phyloP scores from a whole-genome alignment of 2,797 vertebrate genomes.

The Podarcis lilfordi region DNA sequence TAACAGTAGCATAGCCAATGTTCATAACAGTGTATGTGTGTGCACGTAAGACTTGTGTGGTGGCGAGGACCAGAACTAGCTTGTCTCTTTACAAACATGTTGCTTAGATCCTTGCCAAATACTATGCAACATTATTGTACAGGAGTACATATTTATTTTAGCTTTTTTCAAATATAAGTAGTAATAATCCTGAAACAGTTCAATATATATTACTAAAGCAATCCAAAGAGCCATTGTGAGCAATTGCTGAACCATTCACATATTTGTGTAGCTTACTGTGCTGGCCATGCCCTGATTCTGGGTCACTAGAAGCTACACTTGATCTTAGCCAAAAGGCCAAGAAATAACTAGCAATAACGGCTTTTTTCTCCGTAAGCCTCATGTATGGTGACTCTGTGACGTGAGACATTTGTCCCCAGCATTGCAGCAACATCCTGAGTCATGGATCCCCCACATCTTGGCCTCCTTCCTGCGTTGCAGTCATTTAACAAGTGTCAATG shows the following conservation, averaged over 20 bases:
- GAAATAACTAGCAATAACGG: not conserved
- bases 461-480: not conserved
- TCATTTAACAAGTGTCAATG: not conserved
- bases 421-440: not conserved
- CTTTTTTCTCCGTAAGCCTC: not conserved
- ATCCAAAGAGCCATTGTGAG: not conserved
- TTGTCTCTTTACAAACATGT: not conserved
- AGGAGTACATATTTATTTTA: slow-evolving; percentile 8
- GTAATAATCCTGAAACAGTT: slow-evolving; percentile 3
- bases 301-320: not conserved
- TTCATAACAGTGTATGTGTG: not conserved
- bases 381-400: not conserved
- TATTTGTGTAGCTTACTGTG: not conserved
- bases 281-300: not conserved
- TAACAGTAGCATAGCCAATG: not conserved
- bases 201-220: not conserved
- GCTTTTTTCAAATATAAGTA: not conserved
- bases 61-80: not conserved
- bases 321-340: too few species aligned
- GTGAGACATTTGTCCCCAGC: not conserved
- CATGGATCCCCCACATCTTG: not conserved
- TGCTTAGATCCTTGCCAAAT: not conserved
- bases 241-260: not conserved
- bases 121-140: slow-evolving; percentile 27
- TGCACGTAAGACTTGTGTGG: too few species aligned